These are phyloP conservation scores for Mizuhopecten yessoensis DNA, from an alignment of 1,140 invertebrate species.

Conservation along the genomic window DNA sequence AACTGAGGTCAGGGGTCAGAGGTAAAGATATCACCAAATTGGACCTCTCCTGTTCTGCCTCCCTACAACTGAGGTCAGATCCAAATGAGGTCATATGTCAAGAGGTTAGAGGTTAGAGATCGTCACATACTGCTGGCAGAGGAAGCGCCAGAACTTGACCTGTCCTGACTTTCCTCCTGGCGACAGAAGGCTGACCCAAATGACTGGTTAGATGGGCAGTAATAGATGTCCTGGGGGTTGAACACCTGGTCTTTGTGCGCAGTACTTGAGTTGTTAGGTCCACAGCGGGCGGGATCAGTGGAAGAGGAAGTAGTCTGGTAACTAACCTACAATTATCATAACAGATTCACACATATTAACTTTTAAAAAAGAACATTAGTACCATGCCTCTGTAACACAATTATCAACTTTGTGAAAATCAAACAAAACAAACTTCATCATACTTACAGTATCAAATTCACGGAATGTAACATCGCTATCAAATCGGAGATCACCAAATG, in stretches of 20 bases:
- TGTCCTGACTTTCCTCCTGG: background rate
- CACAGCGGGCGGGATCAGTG: background rate
- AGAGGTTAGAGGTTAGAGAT: background rate
- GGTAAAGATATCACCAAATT: background rate
- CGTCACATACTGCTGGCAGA: background rate
- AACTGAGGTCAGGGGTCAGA: too few species aligned
- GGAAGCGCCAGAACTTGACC: background rate
- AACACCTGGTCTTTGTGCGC: background rate
- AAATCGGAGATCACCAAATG: constrained; percentile 10
- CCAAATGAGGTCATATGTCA: background rate
- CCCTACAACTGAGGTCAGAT: too few species aligned
- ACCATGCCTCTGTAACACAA: too few species aligned
- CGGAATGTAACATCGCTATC: constrained; percentile 2
- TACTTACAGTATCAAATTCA: constrained; percentile 27
- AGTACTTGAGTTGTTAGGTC: background rate
- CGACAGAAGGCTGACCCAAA: background rate
- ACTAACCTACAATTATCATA: background rate
- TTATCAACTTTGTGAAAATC: too few species aligned
- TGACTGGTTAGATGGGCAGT: constrained; percentile 1
- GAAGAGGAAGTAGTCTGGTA: background rate
- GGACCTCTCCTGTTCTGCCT: background rate
- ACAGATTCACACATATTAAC: too few species aligned
- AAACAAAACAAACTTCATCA: background rate
- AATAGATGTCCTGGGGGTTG: background rate
- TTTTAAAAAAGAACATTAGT: too few species aligned